phyloP scores from a whole-genome alignment of 2,113 vertebrate species.

The Corythornis madagascariensis region DNA sequence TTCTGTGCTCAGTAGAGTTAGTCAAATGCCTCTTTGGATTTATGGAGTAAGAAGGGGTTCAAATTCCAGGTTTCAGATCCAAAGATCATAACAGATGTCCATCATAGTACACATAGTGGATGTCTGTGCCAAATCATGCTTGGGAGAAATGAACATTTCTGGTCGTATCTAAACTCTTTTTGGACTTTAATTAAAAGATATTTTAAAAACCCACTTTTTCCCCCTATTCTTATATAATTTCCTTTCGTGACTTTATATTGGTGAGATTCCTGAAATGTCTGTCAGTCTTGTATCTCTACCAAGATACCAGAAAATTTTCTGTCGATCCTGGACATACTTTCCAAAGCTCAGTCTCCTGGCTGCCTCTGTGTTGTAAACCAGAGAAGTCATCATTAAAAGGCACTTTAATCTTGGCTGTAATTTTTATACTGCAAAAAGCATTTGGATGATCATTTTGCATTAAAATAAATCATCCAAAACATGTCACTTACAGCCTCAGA shows the following conservation, averaged over 20 bases:
- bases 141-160: not conserved
- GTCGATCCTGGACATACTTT: not conserved
- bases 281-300: not conserved
- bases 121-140: not conserved
- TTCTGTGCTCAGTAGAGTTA: not conserved
- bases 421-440: conserved; percentile 24
- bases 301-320: not conserved
- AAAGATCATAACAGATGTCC: not conserved
- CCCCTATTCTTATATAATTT: not conserved
- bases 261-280: not conserved
- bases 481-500: not conserved
- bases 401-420: conserved; percentile 39
- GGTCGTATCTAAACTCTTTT: not conserved
- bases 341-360: not conserved
- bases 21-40: not conserved
- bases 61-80: not conserved
- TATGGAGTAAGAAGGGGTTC: not conserved
- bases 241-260: not conserved
- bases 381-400: conserved; percentile 24
- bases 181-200: not conserved
- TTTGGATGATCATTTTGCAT: conserved; percentile 20
- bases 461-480: conserved; percentile 31
- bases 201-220: rapidly evolving
- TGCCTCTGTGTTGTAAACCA: conserved; percentile 30
- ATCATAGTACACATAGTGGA: not conserved